Evolutionary conservation across 2,113 vertebrate species (phyloP).

Genomic region (Macrotis lagotis): DNA sequence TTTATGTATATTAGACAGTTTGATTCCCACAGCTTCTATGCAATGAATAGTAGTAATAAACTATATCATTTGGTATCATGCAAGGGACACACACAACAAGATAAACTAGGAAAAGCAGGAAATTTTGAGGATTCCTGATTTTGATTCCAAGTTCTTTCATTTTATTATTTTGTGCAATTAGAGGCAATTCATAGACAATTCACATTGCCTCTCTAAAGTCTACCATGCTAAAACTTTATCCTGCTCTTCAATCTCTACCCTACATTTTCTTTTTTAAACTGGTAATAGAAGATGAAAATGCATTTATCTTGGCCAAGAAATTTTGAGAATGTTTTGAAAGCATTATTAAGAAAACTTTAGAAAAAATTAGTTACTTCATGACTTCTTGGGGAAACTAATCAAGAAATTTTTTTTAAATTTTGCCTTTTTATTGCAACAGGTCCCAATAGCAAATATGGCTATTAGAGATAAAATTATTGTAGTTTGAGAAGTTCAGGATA

Average conservation of each 20-base stretch:
- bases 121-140: background rate
- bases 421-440: no score
- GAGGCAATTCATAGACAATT: background rate
- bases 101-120: background rate
- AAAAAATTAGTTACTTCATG: no score
- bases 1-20: background rate
- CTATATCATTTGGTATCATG: background rate
- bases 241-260: background rate
- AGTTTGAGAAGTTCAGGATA: no score
- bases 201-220: background rate
- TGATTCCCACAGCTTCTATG: background rate
- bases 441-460: no score
- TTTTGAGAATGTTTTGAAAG: background rate
- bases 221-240: background rate
- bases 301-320: background rate
- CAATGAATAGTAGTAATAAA: background rate
- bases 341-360: no score
- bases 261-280: background rate
- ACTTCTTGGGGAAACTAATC: no score
- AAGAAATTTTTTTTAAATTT: no score
- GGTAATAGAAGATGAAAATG: background rate
- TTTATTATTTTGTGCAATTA: background rate
- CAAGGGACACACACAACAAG: background rate
- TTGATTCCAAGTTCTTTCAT: background rate
- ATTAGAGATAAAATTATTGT: no score